These are phyloP conservation scores for Holotrichia oblita DNA, from an alignment of 1,140 invertebrate species.

Conservation along the genomic window DNA sequence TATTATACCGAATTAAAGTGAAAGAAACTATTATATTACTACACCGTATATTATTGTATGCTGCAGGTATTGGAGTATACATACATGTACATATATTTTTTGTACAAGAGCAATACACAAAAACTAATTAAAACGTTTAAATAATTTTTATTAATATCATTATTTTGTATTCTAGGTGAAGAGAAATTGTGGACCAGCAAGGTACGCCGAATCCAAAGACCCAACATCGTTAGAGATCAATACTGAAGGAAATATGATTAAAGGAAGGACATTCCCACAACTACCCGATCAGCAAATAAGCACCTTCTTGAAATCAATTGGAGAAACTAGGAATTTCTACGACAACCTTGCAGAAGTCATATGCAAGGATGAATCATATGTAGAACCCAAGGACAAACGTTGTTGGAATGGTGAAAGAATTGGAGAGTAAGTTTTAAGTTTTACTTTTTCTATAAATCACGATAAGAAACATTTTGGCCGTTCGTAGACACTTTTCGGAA, in stretches of 20 bases:
- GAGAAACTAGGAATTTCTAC: conserved; percentile 76
- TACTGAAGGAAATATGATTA: conserved; percentile 40
- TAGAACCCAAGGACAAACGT: conserved; percentile 66
- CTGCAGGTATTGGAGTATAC: neutral
- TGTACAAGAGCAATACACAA: too few relatives aligned
- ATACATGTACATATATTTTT: neutral
- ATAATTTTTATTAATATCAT: neutral
- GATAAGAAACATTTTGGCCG: too few relatives aligned
- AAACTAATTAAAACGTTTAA: neutral
- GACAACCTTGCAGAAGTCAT: conserved; percentile 73
- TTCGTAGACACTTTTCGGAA: too few relatives aligned
- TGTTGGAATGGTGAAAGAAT: conserved; percentile 82
- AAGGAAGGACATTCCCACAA: conserved; percentile 47
- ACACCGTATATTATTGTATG: too few relatives aligned
- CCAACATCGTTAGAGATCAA: conserved; percentile 47
- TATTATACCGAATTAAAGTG: conserved; percentile 21
- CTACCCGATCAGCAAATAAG: conserved; percentile 67
- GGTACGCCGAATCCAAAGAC: conserved; percentile 56
- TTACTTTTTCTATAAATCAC: too few relatives aligned
- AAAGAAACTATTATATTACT: neutral
- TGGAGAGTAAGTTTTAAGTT: conserved; percentile 74
- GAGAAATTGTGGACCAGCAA: conserved; percentile 64
- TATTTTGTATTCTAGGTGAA: conserved; percentile 62
- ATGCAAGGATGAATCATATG: conserved; percentile 71
- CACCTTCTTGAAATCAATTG: conserved; percentile 72